These are phyloP conservation scores for Lordiphosa collinella DNA, from an alignment of 1,140 invertebrate species.

Conservation along the genomic window DNA sequence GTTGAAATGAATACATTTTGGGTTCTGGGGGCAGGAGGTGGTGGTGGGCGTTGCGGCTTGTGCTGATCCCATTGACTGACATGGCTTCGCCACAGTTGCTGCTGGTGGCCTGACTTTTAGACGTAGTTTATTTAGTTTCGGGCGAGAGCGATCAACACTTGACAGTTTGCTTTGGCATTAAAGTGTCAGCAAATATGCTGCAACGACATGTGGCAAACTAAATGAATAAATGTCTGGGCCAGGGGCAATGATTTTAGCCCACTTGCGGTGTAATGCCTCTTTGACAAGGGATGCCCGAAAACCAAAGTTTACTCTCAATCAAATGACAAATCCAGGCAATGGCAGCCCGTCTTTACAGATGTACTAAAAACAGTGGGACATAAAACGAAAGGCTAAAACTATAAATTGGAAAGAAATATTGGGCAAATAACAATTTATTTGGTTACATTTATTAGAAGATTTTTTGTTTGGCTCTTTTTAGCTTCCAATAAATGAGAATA, in stretches of 20 bases:
- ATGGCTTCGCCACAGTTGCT: conserved; percentile 13
- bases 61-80: conserved; percentile 65
- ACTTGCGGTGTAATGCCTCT: conserved; percentile 55
- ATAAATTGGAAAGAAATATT: conserved; percentile 15
- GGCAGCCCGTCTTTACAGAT: conserved; percentile 34
- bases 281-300: conserved; percentile 14
- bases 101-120: conserved; percentile 53
- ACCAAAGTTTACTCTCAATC: conserved; percentile 49
- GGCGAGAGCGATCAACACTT: conserved; percentile 60
- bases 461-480: too few species aligned
- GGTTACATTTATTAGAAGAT: too few species aligned
- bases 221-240: conserved; percentile 11
- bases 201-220: conserved; percentile 24
- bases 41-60: conserved; percentile 57
- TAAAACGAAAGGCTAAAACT: conserved; percentile 17
- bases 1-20: conserved; percentile 69
- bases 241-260: too few species aligned
- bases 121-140: conserved; percentile 59
- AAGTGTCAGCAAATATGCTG: conserved; percentile 64
- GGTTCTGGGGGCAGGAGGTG: conserved; percentile 15
- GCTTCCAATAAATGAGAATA: too few species aligned
- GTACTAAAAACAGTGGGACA: conserved; percentile 17
- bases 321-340: conserved; percentile 27
- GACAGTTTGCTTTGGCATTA: conserved; percentile 62
- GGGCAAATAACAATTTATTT: too few species aligned